These are phyloP conservation scores for Fabriciana adippe DNA, from an alignment of 2,888 invertebrate species.

Conservation along the genomic window DNA sequence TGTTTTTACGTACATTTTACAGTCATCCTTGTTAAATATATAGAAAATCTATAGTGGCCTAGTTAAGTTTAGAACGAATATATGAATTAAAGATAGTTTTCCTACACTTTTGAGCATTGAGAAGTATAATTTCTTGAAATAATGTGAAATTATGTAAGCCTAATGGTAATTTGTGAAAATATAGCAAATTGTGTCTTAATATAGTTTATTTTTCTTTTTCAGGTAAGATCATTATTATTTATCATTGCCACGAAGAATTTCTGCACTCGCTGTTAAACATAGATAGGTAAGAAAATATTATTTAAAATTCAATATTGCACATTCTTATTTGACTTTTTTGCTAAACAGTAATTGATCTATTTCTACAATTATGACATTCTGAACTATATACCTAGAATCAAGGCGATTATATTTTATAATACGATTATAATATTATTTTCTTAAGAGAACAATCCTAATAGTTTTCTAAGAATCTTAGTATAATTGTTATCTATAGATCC, in stretches of 20 bases:
- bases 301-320: constrained; percentile 8
- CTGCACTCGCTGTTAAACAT: background rate
- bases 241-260: constrained; percentile 29
- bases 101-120: too few species aligned
- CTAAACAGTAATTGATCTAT: constrained; percentile 5
- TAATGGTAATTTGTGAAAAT: too few species aligned
- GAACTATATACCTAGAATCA: constrained; percentile 1
- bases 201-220: constrained; percentile 32
- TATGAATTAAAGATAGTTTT: too few species aligned
- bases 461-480: constrained; percentile 15
- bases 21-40: background rate
- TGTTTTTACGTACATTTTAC: background rate
- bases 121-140: too few species aligned
- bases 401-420: constrained; percentile 4
- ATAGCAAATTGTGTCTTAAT: constrained; percentile 5
- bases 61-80: background rate
- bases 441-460: constrained; percentile 3
- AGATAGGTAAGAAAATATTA: constrained; percentile 4
- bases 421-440: constrained; percentile 12
- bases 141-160: too few species aligned
- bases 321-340: constrained; percentile 13
- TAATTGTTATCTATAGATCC: background rate
- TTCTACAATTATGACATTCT: constrained; percentile 15
- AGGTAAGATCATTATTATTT: constrained; percentile 33
- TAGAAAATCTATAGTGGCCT: background rate